Conservation (phyloP, 2,888 invertebrate genomes). For the Oxystoma pomonae region DNA sequence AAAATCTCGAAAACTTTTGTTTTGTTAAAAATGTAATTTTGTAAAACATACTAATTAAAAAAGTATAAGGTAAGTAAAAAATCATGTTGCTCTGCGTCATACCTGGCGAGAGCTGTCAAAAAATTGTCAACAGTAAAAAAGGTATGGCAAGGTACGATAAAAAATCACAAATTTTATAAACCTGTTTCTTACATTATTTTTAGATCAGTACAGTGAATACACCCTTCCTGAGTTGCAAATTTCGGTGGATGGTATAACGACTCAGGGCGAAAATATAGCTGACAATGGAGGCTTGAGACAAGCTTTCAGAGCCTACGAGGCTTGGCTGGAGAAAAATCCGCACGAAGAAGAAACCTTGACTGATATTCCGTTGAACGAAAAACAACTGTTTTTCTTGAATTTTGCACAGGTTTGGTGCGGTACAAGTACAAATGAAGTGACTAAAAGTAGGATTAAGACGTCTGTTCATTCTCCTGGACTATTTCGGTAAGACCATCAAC, state of each 20-base stretch:
- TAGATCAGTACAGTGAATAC: conserved; percentile 56
- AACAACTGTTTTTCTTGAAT: conserved; percentile 84
- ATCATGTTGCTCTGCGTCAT: too few relatives aligned
- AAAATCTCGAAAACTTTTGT: too few relatives aligned
- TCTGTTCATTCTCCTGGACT: conserved; percentile 79
- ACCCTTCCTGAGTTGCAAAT: conserved; percentile 73
- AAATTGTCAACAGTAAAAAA: too few relatives aligned
- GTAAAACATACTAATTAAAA: too few relatives aligned
- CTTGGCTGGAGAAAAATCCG: conserved; percentile 65
- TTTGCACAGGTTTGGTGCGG: conserved; percentile 84
- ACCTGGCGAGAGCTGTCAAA: too few relatives aligned
- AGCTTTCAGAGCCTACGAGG: conserved; percentile 73
- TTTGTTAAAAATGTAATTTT: too few relatives aligned
- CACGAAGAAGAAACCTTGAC: conserved; percentile 61
- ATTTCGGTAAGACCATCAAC: conserved; percentile 11
- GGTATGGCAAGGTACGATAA: too few relatives aligned
- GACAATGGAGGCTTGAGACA: conserved; percentile 94
- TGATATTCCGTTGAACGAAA: conserved; percentile 68
- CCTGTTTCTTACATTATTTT: too few relatives aligned
- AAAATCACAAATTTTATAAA: too few relatives aligned
- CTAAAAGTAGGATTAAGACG: conserved; percentile 71
- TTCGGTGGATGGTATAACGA: conserved; percentile 70
- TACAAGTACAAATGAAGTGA: conserved; percentile 73
- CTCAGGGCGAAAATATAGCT: conserved; percentile 89
- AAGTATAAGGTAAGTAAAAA: too few relatives aligned